Base-by-base conservation (phyloP, 1,140 invertebrate genomes). In the Caerostris darwini region DNA sequence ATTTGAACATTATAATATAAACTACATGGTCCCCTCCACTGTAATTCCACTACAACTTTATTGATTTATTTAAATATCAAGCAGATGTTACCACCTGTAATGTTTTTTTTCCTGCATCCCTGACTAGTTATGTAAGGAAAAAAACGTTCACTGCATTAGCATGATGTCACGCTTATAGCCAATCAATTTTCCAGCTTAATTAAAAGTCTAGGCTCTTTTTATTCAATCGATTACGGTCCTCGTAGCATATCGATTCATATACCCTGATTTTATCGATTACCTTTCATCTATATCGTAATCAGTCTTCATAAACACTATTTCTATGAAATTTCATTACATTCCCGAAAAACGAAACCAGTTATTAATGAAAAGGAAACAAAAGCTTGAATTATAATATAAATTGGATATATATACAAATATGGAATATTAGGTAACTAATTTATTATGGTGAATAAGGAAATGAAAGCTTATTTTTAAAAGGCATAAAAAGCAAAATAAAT, bases 1-100 rank as follows among this genome's bases (percentile, higher is more conserved):
- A 34, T 34, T 34, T 34, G 34, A 34, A 34, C 34, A 34, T 34
- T 34, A 2, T 2, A 34, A 34, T 34, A 34, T 34, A 34, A 34
- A 34, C 34, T 34, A 34, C 34, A 34, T 34, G 34, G 34, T 2
- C 34, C 34, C 34, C 0, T 34, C 34, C 34, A 77, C 34, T 77
- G 50, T 8, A 10, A 50, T 77, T 53, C 5, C 19, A 53, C 34
- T 77, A 53, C 34, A 50, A 34, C 19, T 50, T 50, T 53, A 53
- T 77, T 50, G 71, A 77, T 77, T 77, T 3, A 77, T 50, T 34
- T 53, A 77, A 53, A 34, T 77, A 50, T 12, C 34, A 34, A 50
- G 71, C 71, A 77, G 71, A 77, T 77, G 71, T 53, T 77, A 50
- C 71, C 71, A 77, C 71, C 71, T 77, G 71, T 77, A 77, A 77